phyloP scores from a whole-genome alignment of 2,797 vertebrate genomes.

The Thaleichthys pacificus region DNA sequence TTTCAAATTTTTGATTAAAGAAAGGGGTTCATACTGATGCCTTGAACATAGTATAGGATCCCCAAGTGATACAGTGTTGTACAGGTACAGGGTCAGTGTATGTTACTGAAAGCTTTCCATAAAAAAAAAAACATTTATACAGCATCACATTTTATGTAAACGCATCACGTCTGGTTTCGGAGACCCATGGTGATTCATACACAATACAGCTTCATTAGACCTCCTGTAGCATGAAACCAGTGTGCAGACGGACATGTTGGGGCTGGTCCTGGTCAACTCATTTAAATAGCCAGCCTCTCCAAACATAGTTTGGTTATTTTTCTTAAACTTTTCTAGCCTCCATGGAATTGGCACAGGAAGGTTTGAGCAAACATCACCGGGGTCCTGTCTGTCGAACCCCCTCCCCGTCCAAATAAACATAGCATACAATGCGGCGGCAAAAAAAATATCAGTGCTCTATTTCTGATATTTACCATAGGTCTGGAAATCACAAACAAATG shows the following conservation, averaged over 20 bases:
- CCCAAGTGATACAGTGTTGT: too few relatives aligned
- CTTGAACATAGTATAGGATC: not conserved
- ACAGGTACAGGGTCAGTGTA: too few relatives aligned
- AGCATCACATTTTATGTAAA: not conserved
- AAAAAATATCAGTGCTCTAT: conserved; percentile 11
- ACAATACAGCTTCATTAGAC: not conserved
- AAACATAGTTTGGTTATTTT: conserved; percentile 34
- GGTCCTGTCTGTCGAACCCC: conserved; percentile 15
- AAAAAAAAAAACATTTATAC: not conserved
- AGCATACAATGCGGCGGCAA: conserved; percentile 9
- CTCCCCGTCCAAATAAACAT: conserved; percentile 31
- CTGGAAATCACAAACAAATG: conserved; percentile 18
- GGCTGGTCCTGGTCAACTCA: not conserved
- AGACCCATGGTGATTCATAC: not conserved
- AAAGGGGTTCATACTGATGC: not conserved
- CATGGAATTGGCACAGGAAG: conserved; percentile 28
- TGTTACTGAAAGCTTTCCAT: too few relatives aligned
- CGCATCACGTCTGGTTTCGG: not conserved
- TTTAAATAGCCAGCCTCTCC: conserved; percentile 21
- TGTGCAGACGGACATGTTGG: not conserved
- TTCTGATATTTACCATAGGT: conserved; percentile 19
- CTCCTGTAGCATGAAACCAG: not conserved
- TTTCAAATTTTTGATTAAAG: too few relatives aligned
- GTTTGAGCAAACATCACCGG: conserved; percentile 29
- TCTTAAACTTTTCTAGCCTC: conserved; percentile 11